Conservation (phyloP, 2,797 vertebrate species). For the Diglossa cyanea region DNA sequence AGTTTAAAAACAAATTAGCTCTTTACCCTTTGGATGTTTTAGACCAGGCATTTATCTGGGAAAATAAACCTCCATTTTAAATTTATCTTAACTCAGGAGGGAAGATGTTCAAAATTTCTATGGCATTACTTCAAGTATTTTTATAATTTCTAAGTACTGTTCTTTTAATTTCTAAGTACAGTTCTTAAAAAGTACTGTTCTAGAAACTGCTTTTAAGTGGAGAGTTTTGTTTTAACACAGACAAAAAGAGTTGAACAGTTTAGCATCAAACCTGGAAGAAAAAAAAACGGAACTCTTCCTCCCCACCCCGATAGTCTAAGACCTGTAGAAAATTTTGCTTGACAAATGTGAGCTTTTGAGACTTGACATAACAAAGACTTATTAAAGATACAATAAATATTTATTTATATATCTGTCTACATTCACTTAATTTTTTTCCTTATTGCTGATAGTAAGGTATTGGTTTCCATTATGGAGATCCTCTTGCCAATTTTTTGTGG, state of each 20-base stretch:
- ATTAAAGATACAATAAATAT: neutral
- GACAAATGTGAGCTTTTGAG: neutral
- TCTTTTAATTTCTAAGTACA: neutral
- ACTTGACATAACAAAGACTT: neutral
- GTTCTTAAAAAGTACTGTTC: neutral
- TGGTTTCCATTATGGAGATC: neutral
- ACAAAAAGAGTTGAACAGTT: neutral
- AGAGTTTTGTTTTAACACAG: neutral
- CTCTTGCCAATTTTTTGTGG: neutral
- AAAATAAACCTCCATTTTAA: neutral
- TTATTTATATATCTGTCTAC: neutral
- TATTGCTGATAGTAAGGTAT: neutral
- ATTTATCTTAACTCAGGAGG: neutral
- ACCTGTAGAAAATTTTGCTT: neutral
- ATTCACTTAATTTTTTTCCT: neutral
- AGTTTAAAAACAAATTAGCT: neutral
- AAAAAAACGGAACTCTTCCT: neutral
- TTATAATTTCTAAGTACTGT: neutral
- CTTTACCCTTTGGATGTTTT: neutral
- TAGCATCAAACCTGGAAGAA: neutral
- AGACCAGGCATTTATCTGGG: neutral
- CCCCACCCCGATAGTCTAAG: accelerated
- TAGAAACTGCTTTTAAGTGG: neutral
- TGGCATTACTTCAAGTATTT: neutral
- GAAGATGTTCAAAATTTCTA: neutral